Percentiles rank a stretch among this genome's conserved stretches.
Conservation (phyloP, 2,797 vertebrate species). For the Helarctos malayanus region DNA sequence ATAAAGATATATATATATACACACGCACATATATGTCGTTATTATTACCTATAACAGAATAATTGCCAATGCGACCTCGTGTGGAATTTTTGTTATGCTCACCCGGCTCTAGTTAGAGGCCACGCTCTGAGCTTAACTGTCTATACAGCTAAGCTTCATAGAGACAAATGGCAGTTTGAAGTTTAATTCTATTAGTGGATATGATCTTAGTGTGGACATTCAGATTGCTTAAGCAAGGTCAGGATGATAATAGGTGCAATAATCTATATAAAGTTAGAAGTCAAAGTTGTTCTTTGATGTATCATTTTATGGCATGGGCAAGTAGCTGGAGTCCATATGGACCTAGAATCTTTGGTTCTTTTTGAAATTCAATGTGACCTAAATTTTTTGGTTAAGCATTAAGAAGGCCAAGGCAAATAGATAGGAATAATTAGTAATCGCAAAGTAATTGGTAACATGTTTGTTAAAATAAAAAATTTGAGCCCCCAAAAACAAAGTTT, state of each 20-base stretch:
- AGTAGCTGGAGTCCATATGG: not conserved
- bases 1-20: no score
- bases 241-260: not conserved
- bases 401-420: not conserved
- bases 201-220: fast-evolving
- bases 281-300: not conserved
- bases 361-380: not conserved
- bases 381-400: not conserved
- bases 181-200: fast-evolving
- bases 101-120: not conserved
- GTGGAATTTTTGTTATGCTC: not conserved
- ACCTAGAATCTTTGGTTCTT: not conserved
- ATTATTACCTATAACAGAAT: not conserved
- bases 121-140: not conserved
- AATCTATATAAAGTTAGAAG: not conserved
- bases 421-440: not conserved
- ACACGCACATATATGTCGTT: not conserved
- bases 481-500: not conserved
- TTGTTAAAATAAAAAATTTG: not conserved
- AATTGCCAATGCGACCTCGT: not conserved
- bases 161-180: not conserved
- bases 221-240: fast-evolving
- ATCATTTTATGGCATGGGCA: not conserved
- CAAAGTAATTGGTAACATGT: not conserved
- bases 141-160: fast-evolving